Evolutionary conservation across 2,888 invertebrate species (phyloP).

Genomic region (Caenorhabditis doughertyi): DNA sequence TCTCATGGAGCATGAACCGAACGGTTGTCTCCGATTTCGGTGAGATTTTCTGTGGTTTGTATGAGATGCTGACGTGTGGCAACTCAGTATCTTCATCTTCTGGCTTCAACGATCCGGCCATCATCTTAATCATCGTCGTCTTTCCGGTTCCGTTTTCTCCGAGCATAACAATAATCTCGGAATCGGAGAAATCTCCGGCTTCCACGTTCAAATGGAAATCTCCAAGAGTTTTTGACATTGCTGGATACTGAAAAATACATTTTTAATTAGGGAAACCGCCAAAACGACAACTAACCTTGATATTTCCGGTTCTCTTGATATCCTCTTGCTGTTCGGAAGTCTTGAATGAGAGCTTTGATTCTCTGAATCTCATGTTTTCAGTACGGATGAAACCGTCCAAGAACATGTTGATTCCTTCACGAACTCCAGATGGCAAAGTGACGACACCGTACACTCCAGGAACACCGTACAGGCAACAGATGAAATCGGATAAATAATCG

Average conservation of each 20-base stretch:
- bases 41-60: slow-evolving; percentile 99
- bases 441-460: slow-evolving; percentile 98
- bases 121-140: slow-evolving; percentile 98
- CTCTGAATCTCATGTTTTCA: slow-evolving; percentile 96
- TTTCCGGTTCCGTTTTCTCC: slow-evolving; percentile 99
- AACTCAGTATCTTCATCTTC: slow-evolving; percentile 86
- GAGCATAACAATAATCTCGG: slow-evolving; percentile 97
- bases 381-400: slow-evolving; percentile 99
- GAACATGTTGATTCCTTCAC: slow-evolving; percentile 99
- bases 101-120: slow-evolving; percentile 95
- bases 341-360: slow-evolving; percentile 92
- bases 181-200: slow-evolving; percentile 97
- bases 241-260: slow-evolving; percentile 87
- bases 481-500: slow-evolving; percentile 98
- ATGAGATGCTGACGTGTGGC: slow-evolving; percentile 96
- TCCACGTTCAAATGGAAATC: slow-evolving; percentile 89
- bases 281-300: slow-evolving; percentile 50
- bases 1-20: slow-evolving; percentile 93
- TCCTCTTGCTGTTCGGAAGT: slow-evolving; percentile 98
- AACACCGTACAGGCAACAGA: slow-evolving; percentile 97
- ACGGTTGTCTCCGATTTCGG: slow-evolving; percentile 95
- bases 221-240: slow-evolving; percentile 88
- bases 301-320: slow-evolving; percentile 85
- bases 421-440: slow-evolving; percentile 99
- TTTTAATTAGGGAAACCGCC: too few species aligned